Evolutionary conservation across 92 coral and sea anemone species (phyloP).

Genomic region (Chrysogorgia sp.): DNA sequence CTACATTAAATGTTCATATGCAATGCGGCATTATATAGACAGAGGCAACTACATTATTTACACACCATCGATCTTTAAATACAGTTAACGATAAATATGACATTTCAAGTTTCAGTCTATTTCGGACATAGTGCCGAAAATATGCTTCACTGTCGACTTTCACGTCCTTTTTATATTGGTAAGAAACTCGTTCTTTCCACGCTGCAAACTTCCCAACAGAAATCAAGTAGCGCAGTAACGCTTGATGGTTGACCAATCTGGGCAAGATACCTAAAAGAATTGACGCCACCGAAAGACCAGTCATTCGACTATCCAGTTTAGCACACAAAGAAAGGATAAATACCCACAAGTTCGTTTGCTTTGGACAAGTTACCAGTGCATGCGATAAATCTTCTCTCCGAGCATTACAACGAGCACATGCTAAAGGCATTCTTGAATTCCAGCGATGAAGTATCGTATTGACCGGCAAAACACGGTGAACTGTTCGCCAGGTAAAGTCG

Average conservation of each 20-base stretch:
- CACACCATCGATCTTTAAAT: neutral
- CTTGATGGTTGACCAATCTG: too few relatives aligned
- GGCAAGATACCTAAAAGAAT: neutral
- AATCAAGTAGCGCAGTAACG: neutral
- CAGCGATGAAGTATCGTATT: neutral
- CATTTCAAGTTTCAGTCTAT: neutral
- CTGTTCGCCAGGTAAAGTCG: constrained; percentile 38
- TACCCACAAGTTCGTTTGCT: neutral
- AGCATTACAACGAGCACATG: neutral
- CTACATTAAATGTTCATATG: neutral
- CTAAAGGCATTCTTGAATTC: neutral
- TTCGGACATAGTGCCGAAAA: neutral
- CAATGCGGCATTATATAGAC: too few relatives aligned
- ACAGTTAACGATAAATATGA: too few relatives aligned
- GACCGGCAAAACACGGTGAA: constrained; percentile 43
- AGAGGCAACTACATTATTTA: neutral
- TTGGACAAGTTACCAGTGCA: neutral
- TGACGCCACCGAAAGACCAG: neutral
- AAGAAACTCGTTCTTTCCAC: neutral
- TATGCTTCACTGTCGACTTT: neutral
- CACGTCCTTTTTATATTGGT: neutral
- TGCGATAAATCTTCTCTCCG: neutral
- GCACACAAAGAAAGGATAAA: neutral
- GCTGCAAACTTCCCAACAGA: neutral
- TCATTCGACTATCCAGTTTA: neutral